phyloP scores from a whole-genome alignment of 2,113 vertebrate genomes.

The Blennius ocellaris region DNA sequence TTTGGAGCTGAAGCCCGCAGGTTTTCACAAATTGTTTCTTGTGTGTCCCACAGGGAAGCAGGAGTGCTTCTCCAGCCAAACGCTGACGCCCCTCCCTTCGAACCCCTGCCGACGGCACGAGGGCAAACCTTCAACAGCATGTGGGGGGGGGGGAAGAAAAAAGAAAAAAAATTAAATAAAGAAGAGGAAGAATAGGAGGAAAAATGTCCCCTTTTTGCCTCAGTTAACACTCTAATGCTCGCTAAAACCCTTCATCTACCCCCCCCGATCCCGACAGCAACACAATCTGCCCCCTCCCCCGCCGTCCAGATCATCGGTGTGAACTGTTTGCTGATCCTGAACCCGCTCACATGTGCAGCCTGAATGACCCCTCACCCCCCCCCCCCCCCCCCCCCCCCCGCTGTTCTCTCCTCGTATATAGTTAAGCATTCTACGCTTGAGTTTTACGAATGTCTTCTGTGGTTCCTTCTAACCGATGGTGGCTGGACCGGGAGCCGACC shows the following conservation, averaged over 20 bases:
- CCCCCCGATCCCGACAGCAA: constrained; percentile 65
- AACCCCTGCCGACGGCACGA: constrained; percentile 56
- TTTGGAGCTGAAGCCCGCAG: background rate
- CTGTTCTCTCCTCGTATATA: constrained; percentile 17
- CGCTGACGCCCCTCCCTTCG: constrained; percentile 84
- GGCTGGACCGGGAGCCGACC: constrained; percentile 45
- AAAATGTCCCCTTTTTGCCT: constrained; percentile 43
- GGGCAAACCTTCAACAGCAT: constrained; percentile 48
- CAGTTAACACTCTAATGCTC: constrained; percentile 72
- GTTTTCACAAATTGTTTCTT: constrained; percentile 22
- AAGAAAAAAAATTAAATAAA: constrained; percentile 13
- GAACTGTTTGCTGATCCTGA: constrained; percentile 56
- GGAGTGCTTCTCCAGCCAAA: constrained; percentile 93
- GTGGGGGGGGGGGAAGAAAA: constrained; percentile 19
- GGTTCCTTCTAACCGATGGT: constrained; percentile 45
- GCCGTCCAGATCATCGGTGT: constrained; percentile 45
- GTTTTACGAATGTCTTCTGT: constrained; percentile 46
- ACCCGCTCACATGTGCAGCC: constrained; percentile 70
- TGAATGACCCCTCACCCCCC: constrained; percentile 34
- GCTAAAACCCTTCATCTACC: constrained; percentile 54
- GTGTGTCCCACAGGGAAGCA: constrained; percentile 87
- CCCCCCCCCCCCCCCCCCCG: background rate
- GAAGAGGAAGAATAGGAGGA: constrained; percentile 58
- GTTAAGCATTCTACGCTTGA: constrained; percentile 24
- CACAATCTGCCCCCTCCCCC: constrained; percentile 70